phyloP scores from a whole-genome alignment of 2,797 vertebrate species.

The Lepilemur septentrionalis region DNA sequence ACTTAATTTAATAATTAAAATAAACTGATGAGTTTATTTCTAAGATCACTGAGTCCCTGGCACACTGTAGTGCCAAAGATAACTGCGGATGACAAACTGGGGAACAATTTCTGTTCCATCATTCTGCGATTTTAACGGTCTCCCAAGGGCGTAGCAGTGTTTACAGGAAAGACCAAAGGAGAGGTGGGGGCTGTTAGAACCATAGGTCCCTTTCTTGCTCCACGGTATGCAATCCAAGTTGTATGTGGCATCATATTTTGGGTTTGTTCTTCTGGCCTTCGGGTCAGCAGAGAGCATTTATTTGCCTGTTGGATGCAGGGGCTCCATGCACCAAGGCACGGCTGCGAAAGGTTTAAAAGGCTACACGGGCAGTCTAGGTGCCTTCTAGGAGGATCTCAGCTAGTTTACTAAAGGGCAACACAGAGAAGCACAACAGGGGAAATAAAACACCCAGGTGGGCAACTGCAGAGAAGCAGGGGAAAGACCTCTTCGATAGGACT shows the following conservation, averaged over 20 bases:
- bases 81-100: neutral
- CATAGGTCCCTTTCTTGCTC: rapidly evolving
- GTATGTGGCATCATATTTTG: neutral
- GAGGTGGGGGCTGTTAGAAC: neutral
- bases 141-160: rapidly evolving
- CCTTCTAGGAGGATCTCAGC: neutral
- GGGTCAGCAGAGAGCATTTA: neutral
- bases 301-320: neutral
- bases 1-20: no score
- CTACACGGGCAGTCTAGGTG: no score
- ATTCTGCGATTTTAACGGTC: neutral
- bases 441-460: neutral
- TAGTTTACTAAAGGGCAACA: no score
- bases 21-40: neutral
- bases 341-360: neutral
- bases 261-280: neutral
- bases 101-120: neutral
- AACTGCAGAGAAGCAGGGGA: neutral
- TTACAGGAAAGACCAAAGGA: neutral
- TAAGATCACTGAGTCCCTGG: neutral
- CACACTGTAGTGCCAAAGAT: neutral
- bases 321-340: neutral
- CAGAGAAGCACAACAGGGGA: neutral
- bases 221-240: rapidly evolving
- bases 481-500: neutral